These are phyloP conservation scores for Bettongia penicillata DNA, from an alignment of 2,113 vertebrate species.

Conservation along the genomic window DNA sequence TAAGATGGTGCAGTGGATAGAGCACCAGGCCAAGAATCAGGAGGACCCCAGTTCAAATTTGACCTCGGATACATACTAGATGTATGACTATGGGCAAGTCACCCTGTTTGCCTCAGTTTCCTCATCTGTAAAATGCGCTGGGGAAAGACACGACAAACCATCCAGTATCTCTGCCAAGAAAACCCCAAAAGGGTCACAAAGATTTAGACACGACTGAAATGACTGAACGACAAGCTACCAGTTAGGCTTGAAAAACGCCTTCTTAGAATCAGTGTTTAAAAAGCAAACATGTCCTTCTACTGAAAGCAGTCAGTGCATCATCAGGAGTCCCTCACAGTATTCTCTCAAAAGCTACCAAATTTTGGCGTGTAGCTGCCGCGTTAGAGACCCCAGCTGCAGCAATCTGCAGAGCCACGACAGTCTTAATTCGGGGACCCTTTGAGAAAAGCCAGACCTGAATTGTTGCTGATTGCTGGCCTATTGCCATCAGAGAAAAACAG, in stretches of 20 bases:
- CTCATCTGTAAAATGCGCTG: not conserved
- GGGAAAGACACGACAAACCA: not conserved
- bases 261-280: constrained; percentile 9
- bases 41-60: not conserved
- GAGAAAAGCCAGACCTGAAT: constrained; percentile 75
- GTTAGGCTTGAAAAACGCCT: not conserved
- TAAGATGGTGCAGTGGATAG: not conserved
- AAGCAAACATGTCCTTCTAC: constrained; percentile 36
- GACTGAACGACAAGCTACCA: not conserved
- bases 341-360: not conserved
- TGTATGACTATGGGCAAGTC: not conserved
- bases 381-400: constrained; percentile 22
- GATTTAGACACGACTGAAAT: not conserved
- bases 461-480: constrained; percentile 55
- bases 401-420: constrained; percentile 43
- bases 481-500: constrained; percentile 62
- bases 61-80: not conserved
- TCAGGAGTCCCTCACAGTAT: constrained; percentile 28
- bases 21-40: not conserved
- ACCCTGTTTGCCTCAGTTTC: not conserved
- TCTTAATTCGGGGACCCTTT: constrained; percentile 59
- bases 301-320: constrained; percentile 43
- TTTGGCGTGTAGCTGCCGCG: constrained; percentile 35
- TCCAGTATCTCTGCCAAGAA: not conserved
- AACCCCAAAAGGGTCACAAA: not conserved